Evolutionary conservation across 2,888 invertebrate species (phyloP).

Genomic region (Euplagia quadripunctaria): DNA sequence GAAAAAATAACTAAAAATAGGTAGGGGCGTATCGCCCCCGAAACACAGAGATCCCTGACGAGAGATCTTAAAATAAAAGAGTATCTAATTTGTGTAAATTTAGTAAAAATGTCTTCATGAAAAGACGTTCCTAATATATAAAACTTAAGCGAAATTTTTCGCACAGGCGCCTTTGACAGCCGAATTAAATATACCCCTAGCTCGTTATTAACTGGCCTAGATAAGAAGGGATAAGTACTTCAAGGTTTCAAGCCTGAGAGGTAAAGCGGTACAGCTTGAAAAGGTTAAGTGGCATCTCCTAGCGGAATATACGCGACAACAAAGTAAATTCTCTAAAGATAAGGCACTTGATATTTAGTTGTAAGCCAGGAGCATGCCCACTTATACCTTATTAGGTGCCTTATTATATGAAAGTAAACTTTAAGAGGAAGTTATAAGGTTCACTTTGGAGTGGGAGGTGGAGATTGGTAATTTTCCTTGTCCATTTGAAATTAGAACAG

Average conservation of each 20-base stretch:
- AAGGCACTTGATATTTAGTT: constrained; percentile 53
- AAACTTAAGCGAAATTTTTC: constrained; percentile 4
- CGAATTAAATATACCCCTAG: constrained; percentile 38
- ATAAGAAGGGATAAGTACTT: constrained; percentile 43
- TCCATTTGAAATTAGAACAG: constrained; percentile 31
- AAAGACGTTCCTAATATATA: constrained; percentile 3
- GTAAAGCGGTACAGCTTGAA: constrained; percentile 39
- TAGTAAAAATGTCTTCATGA: neutral
- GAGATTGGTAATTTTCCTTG: constrained; percentile 10
- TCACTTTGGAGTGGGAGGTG: constrained; percentile 12
- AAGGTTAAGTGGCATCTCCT: constrained; percentile 45
- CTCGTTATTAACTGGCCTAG: constrained; percentile 29
- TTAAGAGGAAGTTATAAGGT: constrained; percentile 10
- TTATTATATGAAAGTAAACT: constrained; percentile 18
- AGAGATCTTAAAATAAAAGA: neutral
- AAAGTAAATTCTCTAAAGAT: constrained; percentile 53
- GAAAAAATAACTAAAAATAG: too few species aligned
- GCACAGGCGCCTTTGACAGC: constrained; percentile 23
- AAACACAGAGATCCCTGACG: too few species aligned
- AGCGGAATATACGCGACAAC: constrained; percentile 45
- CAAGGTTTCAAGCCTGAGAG: constrained; percentile 28
- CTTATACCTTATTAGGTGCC: constrained; percentile 42
- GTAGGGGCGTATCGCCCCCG: too few species aligned
- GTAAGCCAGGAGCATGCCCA: constrained; percentile 43
- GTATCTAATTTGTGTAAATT: neutral